Evolutionary conservation across 2,888 invertebrate genomes (phyloP).

Genomic region (Incurvaria masculella): DNA sequence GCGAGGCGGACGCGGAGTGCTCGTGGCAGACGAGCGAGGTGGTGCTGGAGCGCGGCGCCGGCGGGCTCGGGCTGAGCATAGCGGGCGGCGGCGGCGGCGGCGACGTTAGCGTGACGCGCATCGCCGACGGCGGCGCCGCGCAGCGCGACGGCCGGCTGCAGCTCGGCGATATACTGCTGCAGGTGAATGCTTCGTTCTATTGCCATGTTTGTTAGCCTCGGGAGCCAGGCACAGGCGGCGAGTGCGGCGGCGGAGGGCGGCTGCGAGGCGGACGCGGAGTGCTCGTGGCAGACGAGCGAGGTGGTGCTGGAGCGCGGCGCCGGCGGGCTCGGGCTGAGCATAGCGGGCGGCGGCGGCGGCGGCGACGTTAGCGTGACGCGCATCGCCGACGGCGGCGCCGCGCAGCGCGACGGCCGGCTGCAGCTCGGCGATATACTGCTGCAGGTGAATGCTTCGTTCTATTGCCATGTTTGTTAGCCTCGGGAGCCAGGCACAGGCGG

Average conservation of each 20-base stretch:
- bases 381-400: constrained; percentile 91
- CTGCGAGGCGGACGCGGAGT: constrained; percentile 61
- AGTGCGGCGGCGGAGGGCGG: too few species aligned
- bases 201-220: too few species aligned
- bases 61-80: constrained; percentile 96
- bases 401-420: constrained; percentile 80
- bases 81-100: constrained; percentile 96
- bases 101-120: constrained; percentile 95
- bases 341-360: constrained; percentile 96
- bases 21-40: constrained; percentile 94
- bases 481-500: too few species aligned
- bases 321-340: constrained; percentile 94
- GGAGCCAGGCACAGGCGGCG: too few species aligned
- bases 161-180: constrained; percentile 92
- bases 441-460: too few species aligned
- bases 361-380: constrained; percentile 97
- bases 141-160: constrained; percentile 80
- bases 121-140: constrained; percentile 93
- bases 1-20: constrained; percentile 63
- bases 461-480: too few species aligned
- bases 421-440: constrained; percentile 94
- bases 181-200: too few species aligned
- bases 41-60: constrained; percentile 78
- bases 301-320: constrained; percentile 84
- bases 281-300: constrained; percentile 90